Base-by-base conservation (phyloP, 2,797 vertebrate genomes). In the Parauchenoglanis punctatus region DNA sequence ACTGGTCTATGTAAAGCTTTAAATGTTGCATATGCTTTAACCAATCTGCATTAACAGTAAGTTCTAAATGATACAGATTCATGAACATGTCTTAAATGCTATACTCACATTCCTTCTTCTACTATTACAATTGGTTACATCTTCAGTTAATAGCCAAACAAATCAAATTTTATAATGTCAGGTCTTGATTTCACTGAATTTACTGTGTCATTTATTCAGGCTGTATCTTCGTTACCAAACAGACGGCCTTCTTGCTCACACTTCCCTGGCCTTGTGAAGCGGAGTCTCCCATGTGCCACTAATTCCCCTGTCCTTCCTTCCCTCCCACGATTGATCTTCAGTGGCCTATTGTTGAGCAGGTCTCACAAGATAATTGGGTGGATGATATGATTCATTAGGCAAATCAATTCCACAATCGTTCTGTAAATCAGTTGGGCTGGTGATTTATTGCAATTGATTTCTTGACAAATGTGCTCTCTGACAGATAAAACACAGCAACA, bases 361-460 rank as follows among this genome's bases (percentile, higher is more conserved):
- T 90, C 91, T 92, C 83, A 61, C 70, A 89, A 92, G 91, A 92
- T 93, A 91, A 92, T 92, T 93, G 91, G 90, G 90, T 91, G 90
- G 90, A 93, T 92, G 91, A 93, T 92, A 93, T 93, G 91, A 93
- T 93, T 93, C 91, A 93, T 93, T 93, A 93, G 91, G 90, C 89
- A 89, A 93, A 93, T 93, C 93, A 92, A 93, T 93, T 93, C 87
- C 89, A 89, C 91, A 92, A 92, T 92, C 92, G 89, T 91, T 92
- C 90, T 91, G 90, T 90, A 91, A 92, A 93, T 92, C 92, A 92
- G 90, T 90, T 87, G 86, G 91, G 90, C 92, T 90, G 80, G 86
- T 91, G 91, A 93, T 92, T 93, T 91, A 92, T 91, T 90, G 88
- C 90, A 61, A 93, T 92, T 91, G 93, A 93, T 93, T 91, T 91